Evolutionary conservation across 1,140 invertebrate species (phyloP).

Genomic region (Capitella teleta): DNA sequence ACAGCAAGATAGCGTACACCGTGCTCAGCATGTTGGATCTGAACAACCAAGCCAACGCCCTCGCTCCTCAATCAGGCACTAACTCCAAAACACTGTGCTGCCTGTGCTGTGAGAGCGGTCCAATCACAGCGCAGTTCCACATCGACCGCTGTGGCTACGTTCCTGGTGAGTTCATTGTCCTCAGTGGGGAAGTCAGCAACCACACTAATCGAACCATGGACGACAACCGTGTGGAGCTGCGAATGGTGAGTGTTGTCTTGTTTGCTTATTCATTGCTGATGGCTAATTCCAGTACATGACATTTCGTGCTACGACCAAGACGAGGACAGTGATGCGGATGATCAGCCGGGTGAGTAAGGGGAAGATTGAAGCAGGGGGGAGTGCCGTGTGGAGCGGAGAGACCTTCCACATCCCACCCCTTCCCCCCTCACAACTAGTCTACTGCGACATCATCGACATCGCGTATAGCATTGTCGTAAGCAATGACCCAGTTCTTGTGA

Average conservation of each 20-base stretch:
- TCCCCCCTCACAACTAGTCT: constrained; percentile 8
- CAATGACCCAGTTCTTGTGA: no score
- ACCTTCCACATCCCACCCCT: constrained; percentile 11
- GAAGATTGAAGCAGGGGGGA: constrained; percentile 10
- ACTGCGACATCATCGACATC: constrained; percentile 14
- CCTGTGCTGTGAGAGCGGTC: not conserved
- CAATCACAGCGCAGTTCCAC: not conserved
- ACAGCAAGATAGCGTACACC: constrained; percentile 25
- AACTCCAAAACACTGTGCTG: not conserved
- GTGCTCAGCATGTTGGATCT: constrained; percentile 30
- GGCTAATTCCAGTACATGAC: not conserved
- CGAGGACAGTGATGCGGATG: not conserved
- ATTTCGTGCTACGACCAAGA: not conserved
- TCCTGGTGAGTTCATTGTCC: not conserved
- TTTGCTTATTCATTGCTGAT: not conserved
- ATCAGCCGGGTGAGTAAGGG: not conserved
- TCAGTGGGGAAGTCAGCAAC: not conserved
- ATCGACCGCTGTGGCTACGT: not conserved
- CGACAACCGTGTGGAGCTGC: not conserved
- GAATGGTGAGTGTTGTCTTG: not conserved
- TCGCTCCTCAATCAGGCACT: not conserved
- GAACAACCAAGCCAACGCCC: constrained; percentile 20
- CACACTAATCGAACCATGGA: not conserved
- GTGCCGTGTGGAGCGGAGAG: constrained; percentile 6
- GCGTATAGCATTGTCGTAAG: constrained; percentile 7